Evolutionary conservation across 1,140 invertebrate species (phyloP).

Genomic region (Macrotrachela quadricornifera): DNA sequence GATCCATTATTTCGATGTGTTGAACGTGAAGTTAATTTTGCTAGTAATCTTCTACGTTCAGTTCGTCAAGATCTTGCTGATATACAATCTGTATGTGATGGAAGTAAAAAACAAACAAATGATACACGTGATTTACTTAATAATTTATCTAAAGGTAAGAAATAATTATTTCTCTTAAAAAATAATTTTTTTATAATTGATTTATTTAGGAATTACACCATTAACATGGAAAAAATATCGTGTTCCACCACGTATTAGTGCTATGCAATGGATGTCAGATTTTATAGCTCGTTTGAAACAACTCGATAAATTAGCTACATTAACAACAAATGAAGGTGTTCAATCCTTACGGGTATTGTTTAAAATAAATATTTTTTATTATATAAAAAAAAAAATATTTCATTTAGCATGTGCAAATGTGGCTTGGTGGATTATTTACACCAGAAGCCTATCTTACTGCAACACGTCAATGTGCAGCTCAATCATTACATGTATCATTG

Average conservation of each 20-base stretch:
- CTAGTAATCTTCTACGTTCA: constrained; percentile 56
- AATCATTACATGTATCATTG: constrained; percentile 54
- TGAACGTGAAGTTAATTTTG: constrained; percentile 81
- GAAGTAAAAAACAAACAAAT: constrained; percentile 80
- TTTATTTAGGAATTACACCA: constrained; percentile 49
- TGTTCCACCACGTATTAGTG: constrained; percentile 75
- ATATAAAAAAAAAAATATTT: constrained; percentile 37
- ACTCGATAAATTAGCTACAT: constrained; percentile 43
- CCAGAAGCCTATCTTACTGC: constrained; percentile 97
- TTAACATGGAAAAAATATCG: constrained; percentile 66
- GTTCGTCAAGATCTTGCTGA: constrained; percentile 80
- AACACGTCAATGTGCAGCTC: constrained; percentile 83
- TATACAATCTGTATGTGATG: constrained; percentile 65
- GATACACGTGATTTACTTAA: constrained; percentile 80
- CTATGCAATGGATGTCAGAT: constrained; percentile 95
- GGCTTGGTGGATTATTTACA: constrained; percentile 85
- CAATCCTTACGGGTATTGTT: neutral
- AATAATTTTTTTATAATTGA: neutral
- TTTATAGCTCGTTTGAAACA: constrained; percentile 81
- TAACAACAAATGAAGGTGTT: constrained; percentile 1
- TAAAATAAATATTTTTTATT: neutral
- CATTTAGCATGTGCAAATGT: constrained; percentile 47
- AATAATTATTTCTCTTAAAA: neutral
- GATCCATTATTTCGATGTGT: constrained; percentile 93
- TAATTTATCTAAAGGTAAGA: constrained; percentile 62